These are phyloP conservation scores for Drosophila kohkoa DNA, from an alignment of 1,140 invertebrate species.

Conservation along the genomic window DNA sequence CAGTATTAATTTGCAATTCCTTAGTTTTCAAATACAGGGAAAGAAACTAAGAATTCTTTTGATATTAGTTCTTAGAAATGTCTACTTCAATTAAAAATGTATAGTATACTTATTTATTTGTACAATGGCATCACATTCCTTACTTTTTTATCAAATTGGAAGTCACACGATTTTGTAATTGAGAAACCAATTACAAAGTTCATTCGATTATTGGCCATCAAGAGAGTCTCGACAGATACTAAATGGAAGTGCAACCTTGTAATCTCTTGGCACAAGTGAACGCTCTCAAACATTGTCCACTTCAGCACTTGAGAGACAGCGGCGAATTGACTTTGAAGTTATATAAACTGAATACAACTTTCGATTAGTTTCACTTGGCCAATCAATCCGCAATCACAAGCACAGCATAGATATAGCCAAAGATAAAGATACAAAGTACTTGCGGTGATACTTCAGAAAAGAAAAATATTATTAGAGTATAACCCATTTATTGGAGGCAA, in stretches of 20 bases:
- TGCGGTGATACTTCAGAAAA: slow-evolving; percentile 33
- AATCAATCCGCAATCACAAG: not conserved
- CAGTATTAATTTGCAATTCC: no score
- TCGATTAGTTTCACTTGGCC: slow-evolving; percentile 37
- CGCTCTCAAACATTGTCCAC: slow-evolving; percentile 38
- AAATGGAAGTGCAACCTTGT: slow-evolving; percentile 31
- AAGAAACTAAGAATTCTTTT: no score
- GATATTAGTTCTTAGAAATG: no score
- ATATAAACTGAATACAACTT: slow-evolving; percentile 38
- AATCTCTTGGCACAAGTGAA: slow-evolving; percentile 37
- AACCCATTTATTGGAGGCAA: slow-evolving; percentile 29
- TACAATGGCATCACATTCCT: not conserved
- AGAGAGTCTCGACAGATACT: slow-evolving; percentile 22
- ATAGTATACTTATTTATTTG: no score
- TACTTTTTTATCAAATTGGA: not conserved
- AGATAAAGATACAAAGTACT: slow-evolving; percentile 24
- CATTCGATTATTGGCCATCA: slow-evolving; percentile 25
- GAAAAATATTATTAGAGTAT: slow-evolving; percentile 9
- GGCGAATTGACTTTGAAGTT: slow-evolving; percentile 50
- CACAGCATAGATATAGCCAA: not conserved
- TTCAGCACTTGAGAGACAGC: slow-evolving; percentile 34
- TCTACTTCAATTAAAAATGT: no score
- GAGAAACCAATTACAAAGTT: slow-evolving; percentile 36
- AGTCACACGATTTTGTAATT: slow-evolving; percentile 12
- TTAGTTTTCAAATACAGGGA: no score